A percentile compares a stretch with the other conserved stretches of the same genome.
Conservation (phyloP, 2,113 vertebrate genomes). For the Peromyscus californicus region DNA sequence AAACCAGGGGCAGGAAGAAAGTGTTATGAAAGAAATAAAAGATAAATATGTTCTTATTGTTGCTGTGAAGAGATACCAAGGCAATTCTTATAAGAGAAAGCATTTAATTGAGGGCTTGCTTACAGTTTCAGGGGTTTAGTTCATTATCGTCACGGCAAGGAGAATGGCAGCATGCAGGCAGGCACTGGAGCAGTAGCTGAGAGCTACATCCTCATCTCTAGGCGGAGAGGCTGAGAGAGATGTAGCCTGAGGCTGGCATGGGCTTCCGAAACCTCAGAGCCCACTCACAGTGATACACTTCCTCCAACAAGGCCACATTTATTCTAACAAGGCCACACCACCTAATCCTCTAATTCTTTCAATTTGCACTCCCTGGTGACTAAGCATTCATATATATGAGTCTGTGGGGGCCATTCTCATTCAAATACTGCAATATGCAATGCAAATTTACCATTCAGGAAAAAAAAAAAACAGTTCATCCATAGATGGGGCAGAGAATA, state of each 20-base stretch:
- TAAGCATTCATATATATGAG: background rate
- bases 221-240: background rate
- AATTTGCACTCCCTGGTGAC: too few species aligned
- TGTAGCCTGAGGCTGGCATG: background rate
- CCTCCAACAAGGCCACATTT: background rate
- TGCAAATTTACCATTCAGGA: background rate
- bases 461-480: background rate
- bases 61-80: background rate
- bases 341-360: background rate
- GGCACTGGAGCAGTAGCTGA: too few species aligned
- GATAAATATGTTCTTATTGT: background rate
- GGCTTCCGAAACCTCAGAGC: too few species aligned
- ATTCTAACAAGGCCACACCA: background rate
- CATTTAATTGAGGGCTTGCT: background rate
- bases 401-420: too few species aligned
- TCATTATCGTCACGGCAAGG: background rate
- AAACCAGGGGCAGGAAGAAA: background rate
- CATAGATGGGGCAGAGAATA: background rate
- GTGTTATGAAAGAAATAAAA: background rate
- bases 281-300: too few species aligned
- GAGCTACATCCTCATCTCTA: too few species aligned
- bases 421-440: background rate
- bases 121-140: background rate
- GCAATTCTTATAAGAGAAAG: background rate
- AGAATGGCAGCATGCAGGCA: background rate